Conservation (phyloP, 92 coral and sea anemone genomes). For the Virgularia gustaviana region DNA sequence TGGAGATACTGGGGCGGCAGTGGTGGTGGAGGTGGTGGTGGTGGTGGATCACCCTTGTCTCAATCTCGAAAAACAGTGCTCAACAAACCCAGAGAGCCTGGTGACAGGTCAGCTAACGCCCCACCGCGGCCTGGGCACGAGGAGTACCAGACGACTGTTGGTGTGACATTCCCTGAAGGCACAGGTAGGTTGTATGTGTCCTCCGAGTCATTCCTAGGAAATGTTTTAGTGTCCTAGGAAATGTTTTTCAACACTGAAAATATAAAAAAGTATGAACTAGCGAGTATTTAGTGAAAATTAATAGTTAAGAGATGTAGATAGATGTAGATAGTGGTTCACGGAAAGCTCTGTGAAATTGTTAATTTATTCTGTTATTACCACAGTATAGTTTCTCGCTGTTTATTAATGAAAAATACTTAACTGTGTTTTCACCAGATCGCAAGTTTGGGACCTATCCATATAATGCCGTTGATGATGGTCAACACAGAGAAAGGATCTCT, state of each 20-base stretch:
- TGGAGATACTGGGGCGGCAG: constrained; percentile 93
- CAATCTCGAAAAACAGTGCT: constrained; percentile 85
- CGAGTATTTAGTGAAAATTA: neutral
- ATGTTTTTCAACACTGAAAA: neutral
- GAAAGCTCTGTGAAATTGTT: neutral
- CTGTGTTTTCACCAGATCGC: constrained; percentile 18
- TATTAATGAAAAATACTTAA: neutral
- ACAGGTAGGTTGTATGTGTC: no score
- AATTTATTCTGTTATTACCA: no score
- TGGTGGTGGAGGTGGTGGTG: constrained; percentile 72
- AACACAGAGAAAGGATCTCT: constrained; percentile 3
- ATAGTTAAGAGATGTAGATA: no score
- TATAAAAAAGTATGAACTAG: neutral
- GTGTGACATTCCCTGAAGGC: constrained; percentile 80
- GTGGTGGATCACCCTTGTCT: constrained; percentile 71
- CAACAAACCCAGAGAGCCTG: constrained; percentile 71
- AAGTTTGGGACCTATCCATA: constrained; percentile 59
- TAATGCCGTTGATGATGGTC: constrained; percentile 55
- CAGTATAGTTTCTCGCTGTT: neutral
- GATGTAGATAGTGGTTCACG: neutral
- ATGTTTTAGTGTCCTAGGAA: no score
- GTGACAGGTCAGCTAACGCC: constrained; percentile 48
- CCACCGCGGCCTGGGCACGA: constrained; percentile 78
- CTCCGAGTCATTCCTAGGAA: no score
- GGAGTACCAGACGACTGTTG: constrained; percentile 77